Evolutionary conservation across 2,888 invertebrate genomes (phyloP).

Genomic region (Diloba caeruleocephala): DNA sequence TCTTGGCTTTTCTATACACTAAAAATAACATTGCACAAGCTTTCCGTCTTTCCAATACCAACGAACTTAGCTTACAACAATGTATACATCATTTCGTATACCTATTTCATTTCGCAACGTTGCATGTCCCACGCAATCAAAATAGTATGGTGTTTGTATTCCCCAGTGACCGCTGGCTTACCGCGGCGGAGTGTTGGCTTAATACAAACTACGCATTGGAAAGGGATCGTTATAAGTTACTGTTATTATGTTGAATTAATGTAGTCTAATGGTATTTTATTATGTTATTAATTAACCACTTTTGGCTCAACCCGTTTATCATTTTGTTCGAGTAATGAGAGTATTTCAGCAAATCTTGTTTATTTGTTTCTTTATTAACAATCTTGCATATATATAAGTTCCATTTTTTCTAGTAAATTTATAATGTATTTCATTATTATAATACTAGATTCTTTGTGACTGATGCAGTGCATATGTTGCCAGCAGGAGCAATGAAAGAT

Average conservation of each 20-base stretch:
- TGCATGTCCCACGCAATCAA: slow-evolving; percentile 31
- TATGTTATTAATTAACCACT: slow-evolving; percentile 10
- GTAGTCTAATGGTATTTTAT: slow-evolving; percentile 22
- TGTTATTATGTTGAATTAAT: slow-evolving; percentile 34
- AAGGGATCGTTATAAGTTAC: slow-evolving; percentile 31
- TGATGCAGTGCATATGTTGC: no score
- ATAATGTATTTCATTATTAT: no score
- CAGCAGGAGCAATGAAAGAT: no score
- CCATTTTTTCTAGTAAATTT: no score
- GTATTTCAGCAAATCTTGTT: no score
- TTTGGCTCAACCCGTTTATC: not conserved
- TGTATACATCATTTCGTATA: slow-evolving; percentile 6
- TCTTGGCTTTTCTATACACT: no score
- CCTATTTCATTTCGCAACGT: slow-evolving; percentile 11
- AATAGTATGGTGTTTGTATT: not conserved
- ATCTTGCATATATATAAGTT: no score
- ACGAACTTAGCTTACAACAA: not conserved
- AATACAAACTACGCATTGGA: slow-evolving; percentile 19
- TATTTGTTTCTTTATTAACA: no score
- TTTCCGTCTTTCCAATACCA: no score
- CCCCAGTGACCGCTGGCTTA: slow-evolving; percentile 12
- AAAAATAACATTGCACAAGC: no score
- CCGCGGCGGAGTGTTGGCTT: not conserved
- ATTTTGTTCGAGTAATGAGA: slow-evolving; percentile 6
- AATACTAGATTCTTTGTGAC: no score